Conservation (phyloP, 2,888 invertebrate genomes). For the Conomelus anceps region DNA sequence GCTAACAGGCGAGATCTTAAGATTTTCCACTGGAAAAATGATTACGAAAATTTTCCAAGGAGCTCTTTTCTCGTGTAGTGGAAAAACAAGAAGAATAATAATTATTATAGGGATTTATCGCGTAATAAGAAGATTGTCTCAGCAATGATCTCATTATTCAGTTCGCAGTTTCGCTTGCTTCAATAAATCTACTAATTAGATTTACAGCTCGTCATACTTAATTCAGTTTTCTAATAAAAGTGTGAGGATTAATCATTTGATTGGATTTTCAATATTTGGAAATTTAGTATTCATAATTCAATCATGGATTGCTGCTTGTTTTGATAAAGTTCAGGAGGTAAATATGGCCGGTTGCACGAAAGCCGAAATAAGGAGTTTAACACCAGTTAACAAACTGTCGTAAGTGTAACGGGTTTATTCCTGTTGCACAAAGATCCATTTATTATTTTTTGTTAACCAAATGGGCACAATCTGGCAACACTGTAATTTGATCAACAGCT, state of each 20-base stretch:
- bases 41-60: no score
- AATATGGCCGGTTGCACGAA: no score
- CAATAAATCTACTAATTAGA: background rate
- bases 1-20: background rate
- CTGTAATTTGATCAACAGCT: no score
- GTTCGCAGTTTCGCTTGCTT: background rate
- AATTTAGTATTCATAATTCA: background rate
- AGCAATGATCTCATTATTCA: no score
- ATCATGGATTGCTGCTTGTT: no score
- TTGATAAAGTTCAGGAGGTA: no score
- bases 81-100: background rate
- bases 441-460: no score
- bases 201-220: background rate
- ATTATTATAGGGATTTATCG: background rate
- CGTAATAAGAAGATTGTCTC: background rate
- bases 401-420: no score
- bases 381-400: no score
- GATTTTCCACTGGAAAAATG: background rate
- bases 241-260: background rate
- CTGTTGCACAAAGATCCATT: no score
- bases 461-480: no score
- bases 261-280: background rate
- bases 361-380: no score
- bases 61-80: background rate
- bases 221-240: background rate